Evolutionary conservation across 2,888 invertebrate genomes (phyloP), one percentile per base, ranked within the genome.

Genomic region (Xestia c-nigrum): DNA sequence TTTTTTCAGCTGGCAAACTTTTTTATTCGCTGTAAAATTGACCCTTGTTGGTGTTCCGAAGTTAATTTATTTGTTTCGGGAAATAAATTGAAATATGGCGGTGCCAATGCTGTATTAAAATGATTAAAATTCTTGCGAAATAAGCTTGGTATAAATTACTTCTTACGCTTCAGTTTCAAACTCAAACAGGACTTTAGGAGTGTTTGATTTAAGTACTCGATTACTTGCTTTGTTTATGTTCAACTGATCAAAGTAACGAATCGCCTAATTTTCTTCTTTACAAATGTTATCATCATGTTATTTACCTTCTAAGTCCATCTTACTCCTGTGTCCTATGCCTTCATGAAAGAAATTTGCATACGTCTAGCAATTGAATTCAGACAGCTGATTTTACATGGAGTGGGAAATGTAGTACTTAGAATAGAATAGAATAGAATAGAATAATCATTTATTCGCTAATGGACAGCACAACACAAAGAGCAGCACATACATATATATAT

Each of bases 1-100:
- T 83, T 78, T 86, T 83, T 82, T 78, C 65, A 81, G 79, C 81
- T 69, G 76, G 73, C 65, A 74, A 78, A 83, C 70, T 80, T 81
- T 84, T 85, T 78, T 75, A 78, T 76, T 78, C 40, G 63, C 66
- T 73, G 61, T 76, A 72, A 78, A 81, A 75, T 80, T 73, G 19
- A 64, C 64, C 65, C 63, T 73, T 76, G 55, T 66, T 74, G 61
- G 47, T 46, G 38, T 74, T 65, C 55, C 46, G 19, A 40, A 63
- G 12, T 67, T 66, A 67, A 79, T 83, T 86, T 71, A 83, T 84
- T 82, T 66, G 65, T 81, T 61, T 76, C 24, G 38, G 38, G 24
- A 31, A 24, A 63, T 46, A 66, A 59, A 71, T 50, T 80, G 50
- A 76, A 71, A 71, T 76, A 69, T 65, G 9, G 50, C 57, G 19